Percentiles rank a stretch among this genome's conserved stretches.
phyloP scores from a whole-genome alignment of 2,888 invertebrate genomes.

The Deilephila porcellus region DNA sequence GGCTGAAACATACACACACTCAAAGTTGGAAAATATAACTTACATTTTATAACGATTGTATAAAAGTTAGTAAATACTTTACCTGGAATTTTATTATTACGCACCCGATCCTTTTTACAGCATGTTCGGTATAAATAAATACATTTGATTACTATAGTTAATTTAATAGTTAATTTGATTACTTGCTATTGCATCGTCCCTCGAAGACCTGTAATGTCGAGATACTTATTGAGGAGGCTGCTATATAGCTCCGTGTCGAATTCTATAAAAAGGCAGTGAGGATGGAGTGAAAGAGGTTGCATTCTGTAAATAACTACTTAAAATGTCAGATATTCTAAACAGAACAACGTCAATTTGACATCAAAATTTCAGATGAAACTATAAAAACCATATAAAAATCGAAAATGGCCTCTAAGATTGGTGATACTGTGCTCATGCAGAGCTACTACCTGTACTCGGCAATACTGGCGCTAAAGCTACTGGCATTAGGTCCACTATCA shows the following conservation, averaged over 20 bases:
- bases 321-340: not conserved
- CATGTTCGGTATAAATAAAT: no score
- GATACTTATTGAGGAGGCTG: no score
- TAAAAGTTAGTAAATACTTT: no score
- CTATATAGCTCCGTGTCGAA: no score
- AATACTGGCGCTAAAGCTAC: constrained; percentile 46
- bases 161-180: no score
- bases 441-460: constrained; percentile 47
- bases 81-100: no score
- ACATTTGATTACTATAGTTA: no score
- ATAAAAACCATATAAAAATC: not conserved
- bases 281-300: not conserved
- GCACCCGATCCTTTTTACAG: no score
- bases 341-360: not conserved
- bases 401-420: not conserved
- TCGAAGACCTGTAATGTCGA: no score
- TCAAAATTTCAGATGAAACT: constrained; percentile 5
- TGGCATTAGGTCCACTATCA: constrained; percentile 53
- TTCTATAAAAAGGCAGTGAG: not conserved
- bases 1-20: no score
- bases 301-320: not conserved
- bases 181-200: no score
- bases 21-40: no score
- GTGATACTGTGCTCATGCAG: constrained; percentile 35
- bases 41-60: not conserved